Percentiles rank a stretch among this genome's conserved stretches.
phyloP scores from a whole-genome alignment of 1,140 invertebrate genomes.

The Mylabris phalerata region DNA sequence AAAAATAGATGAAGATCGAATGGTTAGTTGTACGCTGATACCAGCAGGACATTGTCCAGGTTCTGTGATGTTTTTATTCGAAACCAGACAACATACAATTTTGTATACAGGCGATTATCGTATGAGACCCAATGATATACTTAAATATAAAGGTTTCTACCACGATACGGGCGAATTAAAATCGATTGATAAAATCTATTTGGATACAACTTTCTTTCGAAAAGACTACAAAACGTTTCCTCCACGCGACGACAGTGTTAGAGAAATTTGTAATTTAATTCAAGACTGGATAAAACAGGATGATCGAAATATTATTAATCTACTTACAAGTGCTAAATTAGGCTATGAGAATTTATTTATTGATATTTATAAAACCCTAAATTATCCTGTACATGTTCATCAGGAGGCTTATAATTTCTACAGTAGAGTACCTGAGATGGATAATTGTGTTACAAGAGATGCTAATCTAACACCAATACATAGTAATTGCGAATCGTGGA shows the following conservation, averaged over 20 bases:
- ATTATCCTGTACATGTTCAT: conserved; percentile 50
- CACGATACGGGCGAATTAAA: conserved; percentile 43
- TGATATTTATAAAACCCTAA: conserved; percentile 47
- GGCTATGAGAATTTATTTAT: conserved; percentile 56
- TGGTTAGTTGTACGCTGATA: conserved; percentile 50
- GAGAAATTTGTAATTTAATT: conserved; percentile 45
- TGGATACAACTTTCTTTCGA: conserved; percentile 64
- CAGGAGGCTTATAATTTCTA: conserved; percentile 37
- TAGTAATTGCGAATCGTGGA: conserved; percentile 20
- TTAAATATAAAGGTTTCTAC: conserved; percentile 51
- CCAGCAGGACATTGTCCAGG: conserved; percentile 66
- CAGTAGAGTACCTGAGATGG: conserved; percentile 42
- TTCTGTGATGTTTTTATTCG: conserved; percentile 67
- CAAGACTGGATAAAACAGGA: conserved; percentile 48
- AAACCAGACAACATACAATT: conserved; percentile 44
- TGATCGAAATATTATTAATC: conserved; percentile 44
- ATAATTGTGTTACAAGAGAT: conserved; percentile 41
- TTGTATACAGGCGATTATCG: conserved; percentile 69
- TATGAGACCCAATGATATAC: conserved; percentile 47
- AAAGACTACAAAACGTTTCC: conserved; percentile 49
- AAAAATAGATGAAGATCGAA: conserved; percentile 25
- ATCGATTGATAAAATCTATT: conserved; percentile 54
- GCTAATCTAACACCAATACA: conserved; percentile 42
- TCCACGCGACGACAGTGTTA: conserved; percentile 48
- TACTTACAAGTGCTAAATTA: conserved; percentile 49